These are phyloP conservation scores for Cyrtodaria siliqua DNA, from an alignment of 2,888 invertebrate species.

Conservation along the genomic window DNA sequence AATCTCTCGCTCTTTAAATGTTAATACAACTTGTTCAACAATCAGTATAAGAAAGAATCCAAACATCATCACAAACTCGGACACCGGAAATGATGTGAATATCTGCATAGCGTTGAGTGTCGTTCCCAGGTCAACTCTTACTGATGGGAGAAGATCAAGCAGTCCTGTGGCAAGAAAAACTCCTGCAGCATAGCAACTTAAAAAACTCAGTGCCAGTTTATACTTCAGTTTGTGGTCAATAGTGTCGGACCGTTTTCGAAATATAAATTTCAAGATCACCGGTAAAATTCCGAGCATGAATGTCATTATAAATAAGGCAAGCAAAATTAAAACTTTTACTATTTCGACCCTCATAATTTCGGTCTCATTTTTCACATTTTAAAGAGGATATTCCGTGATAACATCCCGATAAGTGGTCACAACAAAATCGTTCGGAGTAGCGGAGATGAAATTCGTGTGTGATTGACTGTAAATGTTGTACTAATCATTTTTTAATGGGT, in stretches of 20 bases:
- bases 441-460: no score
- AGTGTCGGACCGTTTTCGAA: conserved; percentile 50
- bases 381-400: no score
- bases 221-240: conserved; percentile 61
- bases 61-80: conserved; percentile 87
- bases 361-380: no score
- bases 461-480: no score
- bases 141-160: conserved; percentile 88
- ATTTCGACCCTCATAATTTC: conserved; percentile 64
- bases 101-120: conserved; percentile 74
- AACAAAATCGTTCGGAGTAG: no score
- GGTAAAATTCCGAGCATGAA: conserved; percentile 85
- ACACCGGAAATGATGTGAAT: conserved; percentile 86
- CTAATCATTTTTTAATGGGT: no score
- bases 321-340: conserved; percentile 84
- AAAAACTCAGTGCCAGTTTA: conserved; percentile 83
- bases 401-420: no score
- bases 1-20: conserved; percentile 69
- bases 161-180: conserved; percentile 88
- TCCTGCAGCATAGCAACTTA: conserved; percentile 88
- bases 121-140: conserved; percentile 85
- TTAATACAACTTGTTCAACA: conserved; percentile 87
- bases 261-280: conserved; percentile 77
- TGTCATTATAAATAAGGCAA: conserved; percentile 83
- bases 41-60: conserved; percentile 88